Evolutionary conservation across 2,113 vertebrate species (phyloP).

Genomic region (Holacanthus passer): DNA sequence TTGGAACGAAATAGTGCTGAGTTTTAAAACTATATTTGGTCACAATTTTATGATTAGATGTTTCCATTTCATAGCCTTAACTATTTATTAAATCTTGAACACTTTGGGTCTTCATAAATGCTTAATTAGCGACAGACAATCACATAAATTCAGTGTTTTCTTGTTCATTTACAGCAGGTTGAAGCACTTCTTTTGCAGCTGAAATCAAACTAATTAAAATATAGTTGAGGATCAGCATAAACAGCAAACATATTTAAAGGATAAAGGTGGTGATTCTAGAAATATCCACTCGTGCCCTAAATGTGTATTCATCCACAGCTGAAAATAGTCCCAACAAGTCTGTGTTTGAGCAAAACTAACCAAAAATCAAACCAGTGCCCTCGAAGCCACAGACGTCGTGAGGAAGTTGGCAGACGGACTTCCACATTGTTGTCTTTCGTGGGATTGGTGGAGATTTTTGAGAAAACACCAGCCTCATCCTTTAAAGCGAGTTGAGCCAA

Average conservation of each 20-base stretch:
- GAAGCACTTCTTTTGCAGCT: neutral
- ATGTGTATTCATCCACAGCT: slow-evolving; percentile 3
- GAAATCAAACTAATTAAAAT: slow-evolving; percentile 1
- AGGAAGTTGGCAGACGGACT: neutral
- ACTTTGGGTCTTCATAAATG: neutral
- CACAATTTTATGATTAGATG: neutral
- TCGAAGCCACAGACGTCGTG: too few relatives aligned
- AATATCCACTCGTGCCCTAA: too few relatives aligned
- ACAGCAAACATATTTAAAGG: neutral
- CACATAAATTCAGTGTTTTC: slow-evolving; percentile 11
- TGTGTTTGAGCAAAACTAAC: neutral
- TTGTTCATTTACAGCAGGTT: slow-evolving; percentile 14
- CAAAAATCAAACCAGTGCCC: neutral
- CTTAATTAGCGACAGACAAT: neutral
- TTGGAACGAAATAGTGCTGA: neutral
- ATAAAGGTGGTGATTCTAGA: neutral
- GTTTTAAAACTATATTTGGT: neutral
- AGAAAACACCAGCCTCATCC: neutral
- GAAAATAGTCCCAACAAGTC: neutral
- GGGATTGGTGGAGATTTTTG: slow-evolving; percentile 21
- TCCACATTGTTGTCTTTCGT: neutral
- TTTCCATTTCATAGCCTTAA: neutral
- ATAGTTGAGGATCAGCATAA: neutral
- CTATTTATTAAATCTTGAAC: neutral
- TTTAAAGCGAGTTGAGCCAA: neutral